Evolutionary conservation across 2,888 invertebrate species (phyloP), one percentile per base, ranked within the genome.

Genomic region (Alloplasta piceator): DNA sequence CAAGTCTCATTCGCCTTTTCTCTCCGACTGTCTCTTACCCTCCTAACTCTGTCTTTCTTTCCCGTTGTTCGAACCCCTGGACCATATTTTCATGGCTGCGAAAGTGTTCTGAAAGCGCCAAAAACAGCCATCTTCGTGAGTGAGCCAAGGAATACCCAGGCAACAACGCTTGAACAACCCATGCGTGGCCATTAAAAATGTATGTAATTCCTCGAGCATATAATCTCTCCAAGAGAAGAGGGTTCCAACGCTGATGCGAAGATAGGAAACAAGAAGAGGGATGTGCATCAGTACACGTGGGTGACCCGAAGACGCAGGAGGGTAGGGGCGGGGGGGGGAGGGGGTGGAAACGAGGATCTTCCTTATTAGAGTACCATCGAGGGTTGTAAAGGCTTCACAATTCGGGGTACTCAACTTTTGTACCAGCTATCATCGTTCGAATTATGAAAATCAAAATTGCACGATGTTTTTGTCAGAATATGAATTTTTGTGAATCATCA

Each of bases 141-240:
- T n/a, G 48, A 48, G 48, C 10, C 5, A 48, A 7, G 9, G 48
- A 48, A 43, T 9, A 41, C 43, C 46, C 36, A 43, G 26, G 10
- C 16, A 43, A 43, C 16, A 43, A 43, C 14, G 58, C 26, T 26
- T 26, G 70, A 78, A 82, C 82, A 83, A 83, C 83, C 26, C 84
- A 81, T 83, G 85, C 83, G 82, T 84, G 82, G 77, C 82, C 83
- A 85, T 87, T 87, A 87, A 87, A 87, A 86, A 87, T 87, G 85
- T 85, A 87, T 86, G 85, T 84, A 85, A 86, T 86, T 86, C 85
- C 84, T 83, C 83, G 83, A 78, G 80, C 78, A 83, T 70, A 80
- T 85, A 84, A 84, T 82, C 78, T 83, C 74, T 76, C 79, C n/a
- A 6, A 10, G 43, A 72, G 80, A 76, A 73, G 70, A 72, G 78